Percentiles rank a stretch among this genome's conserved stretches.
phyloP scores from a whole-genome alignment of 2,113 vertebrate species.

The Tetrao urogallus region DNA sequence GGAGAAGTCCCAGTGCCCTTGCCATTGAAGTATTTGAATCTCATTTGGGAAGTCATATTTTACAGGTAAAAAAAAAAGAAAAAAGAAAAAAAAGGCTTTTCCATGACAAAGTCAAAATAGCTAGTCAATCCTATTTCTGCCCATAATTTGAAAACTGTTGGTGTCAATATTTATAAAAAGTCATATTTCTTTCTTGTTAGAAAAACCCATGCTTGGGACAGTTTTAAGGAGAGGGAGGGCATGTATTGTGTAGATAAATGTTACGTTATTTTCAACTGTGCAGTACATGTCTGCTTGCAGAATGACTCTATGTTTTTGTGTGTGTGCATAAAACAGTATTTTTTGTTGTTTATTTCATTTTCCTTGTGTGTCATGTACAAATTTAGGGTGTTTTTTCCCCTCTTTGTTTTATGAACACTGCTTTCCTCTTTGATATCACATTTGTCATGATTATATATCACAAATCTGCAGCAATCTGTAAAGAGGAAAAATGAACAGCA shows the following conservation, averaged over 20 bases:
- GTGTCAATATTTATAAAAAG: neutral
- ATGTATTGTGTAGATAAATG: constrained; percentile 63
- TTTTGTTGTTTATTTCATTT: constrained; percentile 47
- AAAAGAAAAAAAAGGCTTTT: constrained; percentile 69
- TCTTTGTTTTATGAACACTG: constrained; percentile 17
- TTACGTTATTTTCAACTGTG: constrained; percentile 42
- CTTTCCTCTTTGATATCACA: neutral
- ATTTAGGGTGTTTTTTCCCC: neutral
- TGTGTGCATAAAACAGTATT: constrained; percentile 5
- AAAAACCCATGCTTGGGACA: constrained; percentile 59
- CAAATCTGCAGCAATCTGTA: neutral
- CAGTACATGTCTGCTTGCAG: constrained; percentile 37
- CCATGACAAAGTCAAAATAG: constrained; percentile 11
- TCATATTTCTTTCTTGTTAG: constrained; percentile 63
- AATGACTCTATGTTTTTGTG: constrained; percentile 30
- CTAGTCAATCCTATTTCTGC: constrained; percentile 12
- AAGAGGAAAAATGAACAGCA: neutral
- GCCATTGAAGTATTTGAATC: constrained; percentile 96
- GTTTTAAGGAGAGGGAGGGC: constrained; percentile 65
- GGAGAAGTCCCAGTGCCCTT: constrained; percentile 90
- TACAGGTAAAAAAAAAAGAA: constrained; percentile 88
- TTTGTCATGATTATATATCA: neutral
- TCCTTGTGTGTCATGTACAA: neutral
- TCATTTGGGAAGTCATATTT: constrained; percentile 98
- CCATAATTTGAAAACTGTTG: constrained; percentile 12